Conservation (phyloP, 2,888 invertebrate genomes). For the Blastobasis lacticolella region DNA sequence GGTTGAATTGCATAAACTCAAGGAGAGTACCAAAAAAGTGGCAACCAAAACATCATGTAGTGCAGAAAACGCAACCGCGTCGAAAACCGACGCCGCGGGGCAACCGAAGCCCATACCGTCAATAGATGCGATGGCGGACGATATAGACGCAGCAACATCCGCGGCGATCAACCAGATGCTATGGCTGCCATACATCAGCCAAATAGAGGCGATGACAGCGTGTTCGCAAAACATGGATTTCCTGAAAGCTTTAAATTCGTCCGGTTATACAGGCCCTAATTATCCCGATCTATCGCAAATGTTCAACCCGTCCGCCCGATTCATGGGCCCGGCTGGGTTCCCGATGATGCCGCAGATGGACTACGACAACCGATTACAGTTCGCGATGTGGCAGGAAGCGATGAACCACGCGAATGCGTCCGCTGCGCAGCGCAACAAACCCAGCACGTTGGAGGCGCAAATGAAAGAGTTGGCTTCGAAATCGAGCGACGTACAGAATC, state of each 20-base stretch:
- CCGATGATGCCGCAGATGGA: slow-evolving; percentile 63
- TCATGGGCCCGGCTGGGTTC: slow-evolving; percentile 56
- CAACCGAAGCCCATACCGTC: slow-evolving; percentile 51
- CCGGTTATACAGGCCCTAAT: slow-evolving; percentile 62
- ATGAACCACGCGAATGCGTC: slow-evolving; percentile 69
- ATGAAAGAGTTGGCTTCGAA: slow-evolving; percentile 51
- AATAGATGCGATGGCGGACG: slow-evolving; percentile 70
- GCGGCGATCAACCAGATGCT: slow-evolving; percentile 82
- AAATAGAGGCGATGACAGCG: slow-evolving; percentile 75
- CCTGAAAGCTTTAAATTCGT: slow-evolving; percentile 70
- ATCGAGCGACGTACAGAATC: slow-evolving; percentile 55
- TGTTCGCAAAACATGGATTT: slow-evolving; percentile 74
- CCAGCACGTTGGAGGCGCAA: slow-evolving; percentile 35
- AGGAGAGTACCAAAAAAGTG: slow-evolving; percentile 23
- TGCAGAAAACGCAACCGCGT: slow-evolving; percentile 30
- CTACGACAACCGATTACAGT: slow-evolving; percentile 71
- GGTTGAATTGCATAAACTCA: slow-evolving; percentile 22
- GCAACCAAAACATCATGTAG: slow-evolving; percentile 28
- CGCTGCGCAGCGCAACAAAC: slow-evolving; percentile 47
- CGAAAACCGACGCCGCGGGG: slow-evolving; percentile 4
- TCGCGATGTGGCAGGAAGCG: slow-evolving; percentile 82
- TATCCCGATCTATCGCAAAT: slow-evolving; percentile 68
- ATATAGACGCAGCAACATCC: slow-evolving; percentile 80
- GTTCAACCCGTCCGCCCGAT: slow-evolving; percentile 56
- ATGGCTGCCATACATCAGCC: slow-evolving; percentile 81